phyloP scores from a whole-genome alignment of 2,888 invertebrate genomes.

The Agonopterix arenella region DNA sequence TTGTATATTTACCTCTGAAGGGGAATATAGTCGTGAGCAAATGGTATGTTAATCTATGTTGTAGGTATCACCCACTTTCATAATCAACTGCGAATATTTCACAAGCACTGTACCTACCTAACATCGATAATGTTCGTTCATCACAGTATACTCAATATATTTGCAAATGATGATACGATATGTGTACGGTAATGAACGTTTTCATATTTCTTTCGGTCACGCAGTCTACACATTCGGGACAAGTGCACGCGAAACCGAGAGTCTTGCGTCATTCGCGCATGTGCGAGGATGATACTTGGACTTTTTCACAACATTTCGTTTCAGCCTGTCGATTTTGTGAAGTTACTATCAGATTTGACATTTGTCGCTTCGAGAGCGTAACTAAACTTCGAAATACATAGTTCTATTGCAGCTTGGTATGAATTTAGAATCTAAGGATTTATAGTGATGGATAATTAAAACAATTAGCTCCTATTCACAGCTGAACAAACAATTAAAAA shows the following conservation, averaged over 20 bases:
- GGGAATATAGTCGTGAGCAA: too few relatives aligned
- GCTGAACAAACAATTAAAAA: too few relatives aligned
- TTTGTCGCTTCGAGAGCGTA: too few relatives aligned
- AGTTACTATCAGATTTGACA: too few relatives aligned
- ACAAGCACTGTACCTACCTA: neutral
- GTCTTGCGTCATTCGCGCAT: conserved; percentile 49
- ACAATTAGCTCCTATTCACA: too few relatives aligned
- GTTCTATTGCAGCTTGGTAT: too few relatives aligned
- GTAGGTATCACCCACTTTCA: neutral
- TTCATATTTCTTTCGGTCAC: conserved; percentile 67
- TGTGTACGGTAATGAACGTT: conserved; percentile 38
- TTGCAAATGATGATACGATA: conserved; percentile 30
- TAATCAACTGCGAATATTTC: neutral
- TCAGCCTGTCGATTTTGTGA: neutral
- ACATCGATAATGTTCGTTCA: neutral
- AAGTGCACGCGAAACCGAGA: conserved; percentile 74
- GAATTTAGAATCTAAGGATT: too few relatives aligned
- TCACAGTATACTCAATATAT: conserved; percentile 17
- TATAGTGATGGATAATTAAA: too few relatives aligned
- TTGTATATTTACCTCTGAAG: too few relatives aligned
- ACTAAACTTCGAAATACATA: too few relatives aligned
- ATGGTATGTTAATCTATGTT: too few relatives aligned
- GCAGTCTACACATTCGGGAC: conserved; percentile 63
- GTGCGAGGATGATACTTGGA: conserved; percentile 46
- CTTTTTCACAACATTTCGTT: conserved; percentile 42